phyloP scores from a whole-genome alignment of 2,113 vertebrate genomes.

The Heptranchias perlo region DNA sequence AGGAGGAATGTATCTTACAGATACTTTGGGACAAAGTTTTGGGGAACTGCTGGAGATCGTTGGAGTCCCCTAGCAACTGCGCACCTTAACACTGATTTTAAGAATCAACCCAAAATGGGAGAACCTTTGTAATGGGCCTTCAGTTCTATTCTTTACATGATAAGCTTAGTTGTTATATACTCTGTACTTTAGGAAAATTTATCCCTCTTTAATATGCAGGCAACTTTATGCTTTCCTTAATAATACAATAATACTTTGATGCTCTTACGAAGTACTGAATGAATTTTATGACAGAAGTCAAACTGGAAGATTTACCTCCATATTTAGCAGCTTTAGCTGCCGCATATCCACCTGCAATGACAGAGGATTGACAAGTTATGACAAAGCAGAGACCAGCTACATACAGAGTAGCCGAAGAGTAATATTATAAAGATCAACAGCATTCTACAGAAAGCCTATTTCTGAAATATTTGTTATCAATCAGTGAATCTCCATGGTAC shows the following conservation, averaged over 20 bases:
- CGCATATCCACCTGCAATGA: no score
- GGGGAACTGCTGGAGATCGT: no score
- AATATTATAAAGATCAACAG: background rate
- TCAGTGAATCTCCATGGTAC: background rate
- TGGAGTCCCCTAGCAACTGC: no score
- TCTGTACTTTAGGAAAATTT: background rate
- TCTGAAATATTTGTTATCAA: background rate
- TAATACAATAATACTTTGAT: background rate
- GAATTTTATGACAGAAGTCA: no score
- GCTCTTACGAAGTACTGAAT: background rate
- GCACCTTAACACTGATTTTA: no score
- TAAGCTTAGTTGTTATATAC: background rate
- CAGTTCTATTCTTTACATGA: background rate
- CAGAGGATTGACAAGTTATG: background rate
- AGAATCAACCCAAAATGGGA: background rate
- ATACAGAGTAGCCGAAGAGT: background rate
- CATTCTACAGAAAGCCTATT: background rate
- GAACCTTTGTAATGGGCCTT: background rate
- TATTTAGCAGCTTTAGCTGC: no score
- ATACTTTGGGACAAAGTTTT: no score
- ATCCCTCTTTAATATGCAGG: background rate
- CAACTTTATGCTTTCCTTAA: background rate
- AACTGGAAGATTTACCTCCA: constrained; percentile 49
- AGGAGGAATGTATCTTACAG: no score
- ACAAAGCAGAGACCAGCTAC: background rate